Evolutionary conservation across 2,888 invertebrate genomes (phyloP), one percentile per base, ranked within the genome.

Genomic region (Acronicta psi): DNA sequence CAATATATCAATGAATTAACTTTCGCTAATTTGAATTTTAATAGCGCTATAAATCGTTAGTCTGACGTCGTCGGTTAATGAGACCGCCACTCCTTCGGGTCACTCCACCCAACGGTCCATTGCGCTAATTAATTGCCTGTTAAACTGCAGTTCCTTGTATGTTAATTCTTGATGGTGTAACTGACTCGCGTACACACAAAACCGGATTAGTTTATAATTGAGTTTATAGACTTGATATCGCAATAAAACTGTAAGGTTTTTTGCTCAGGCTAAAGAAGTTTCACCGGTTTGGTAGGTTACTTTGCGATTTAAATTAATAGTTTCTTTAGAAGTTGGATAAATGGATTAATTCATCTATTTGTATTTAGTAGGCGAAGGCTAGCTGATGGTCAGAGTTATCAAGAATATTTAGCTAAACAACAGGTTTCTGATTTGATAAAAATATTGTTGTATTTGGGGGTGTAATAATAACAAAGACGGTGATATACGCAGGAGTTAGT

Each of bases 1-100:
- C 69, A 76, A 74, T 77, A 77, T 75, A 74, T 73, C 68, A 76
- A 77, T 79, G 72, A 72, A 79, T 79, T 77, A 76, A 80, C 86
- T 88, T 88, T 85, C 83, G 80, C 87, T 86, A 82, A 86, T 88
- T 86, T 85, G 80, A 86, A 88, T 87, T 82, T 82, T 85, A 85
- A 87, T 85, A 79, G 81, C 73, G 52, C 59, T 64, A 83, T 86
- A 83, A 85, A 85, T 86, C 75, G 77, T 61, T 52, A 44, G 75
- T 50, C 70, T 70, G 81, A 73, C 79, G 72, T 73, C 73, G 73
- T 70, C 71, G 71, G 74, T 77, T 80, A 83, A 80, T 82, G 79
- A 80, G 83, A 77, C 69, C 77, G 78, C 66, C 77, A 69, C 80
- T 81, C 83, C 81, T 77, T 61, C 70, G 72, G 84, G 84, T 84